Evolutionary conservation across 2,113 vertebrate species (phyloP), one percentile per base, ranked within the genome.

Genomic region (Telmatochromis sp.): DNA sequence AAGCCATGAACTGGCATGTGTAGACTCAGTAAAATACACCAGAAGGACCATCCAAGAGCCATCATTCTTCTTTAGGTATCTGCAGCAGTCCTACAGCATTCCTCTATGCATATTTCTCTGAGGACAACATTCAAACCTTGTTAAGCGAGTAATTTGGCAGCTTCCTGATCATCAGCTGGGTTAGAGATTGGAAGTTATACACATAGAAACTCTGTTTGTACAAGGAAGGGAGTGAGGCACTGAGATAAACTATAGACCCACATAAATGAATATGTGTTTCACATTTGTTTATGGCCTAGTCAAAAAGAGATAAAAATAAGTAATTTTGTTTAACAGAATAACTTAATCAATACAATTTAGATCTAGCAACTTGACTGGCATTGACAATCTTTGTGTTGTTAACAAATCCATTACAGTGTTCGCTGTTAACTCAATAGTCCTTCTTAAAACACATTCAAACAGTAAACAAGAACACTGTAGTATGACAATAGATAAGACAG

Each of bases 31-130:
- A 93, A 80, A 53, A 94, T 2, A 10, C 81, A 83, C 81, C 88
- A 91, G 37, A 87, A 2, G 19, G 14, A 15, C 68, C 86, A 87
- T 86, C 80, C 86, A 40, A 7, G 9, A 19, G 5, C 42, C 71
- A 80, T 86, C 95, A 96, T 95, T 57, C 31, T 94, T 37, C 54
- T 19, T 23, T 19, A 19, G 8, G 58, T 33, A 23, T 28, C 26
- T 14, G 45, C 7, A 9, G 40, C 7, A 37, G 40, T 71, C 26
- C 31, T 82, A 85, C 28, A 47, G n/a, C n/a, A 84, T 85, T 35
- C 80, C 82, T 37, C 55, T 73, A 7, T 5, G 26, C 26, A 82
- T 37, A 12, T 26, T 12, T 23, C 47, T n/a, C 13, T 35, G 35
- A 19, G 14, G 35, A 8, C 4, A 19, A 40, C 26, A 21, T 53